A percentile compares a stretch with the other conserved stretches of the same genome.
Conservation (phyloP, 1,140 invertebrate species). For the Drosophila lini region DNA sequence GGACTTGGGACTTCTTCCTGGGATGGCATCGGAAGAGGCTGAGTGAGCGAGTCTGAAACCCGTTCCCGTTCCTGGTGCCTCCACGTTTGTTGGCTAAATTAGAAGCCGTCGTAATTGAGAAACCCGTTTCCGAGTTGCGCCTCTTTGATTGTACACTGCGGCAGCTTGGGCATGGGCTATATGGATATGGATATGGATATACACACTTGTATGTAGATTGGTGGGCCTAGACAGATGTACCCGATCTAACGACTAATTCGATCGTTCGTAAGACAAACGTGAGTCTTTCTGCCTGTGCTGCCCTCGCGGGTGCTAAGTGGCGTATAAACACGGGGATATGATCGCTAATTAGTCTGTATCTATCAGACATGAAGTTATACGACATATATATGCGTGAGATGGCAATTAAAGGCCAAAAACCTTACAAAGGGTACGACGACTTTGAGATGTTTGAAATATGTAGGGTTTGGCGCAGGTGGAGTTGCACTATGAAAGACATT, state of each 20-base stretch:
- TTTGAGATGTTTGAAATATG: neutral
- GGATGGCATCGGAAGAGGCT: neutral
- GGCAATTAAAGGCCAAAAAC: slow-evolving; percentile 29
- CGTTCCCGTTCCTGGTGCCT: slow-evolving; percentile 12
- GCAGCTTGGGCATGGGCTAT: neutral
- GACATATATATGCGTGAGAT: slow-evolving; percentile 26
- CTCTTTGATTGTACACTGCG: slow-evolving; percentile 2
- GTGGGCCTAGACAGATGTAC: slow-evolving; percentile 25
- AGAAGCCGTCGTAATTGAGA: slow-evolving; percentile 31
- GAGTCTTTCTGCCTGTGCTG: slow-evolving; percentile 19
- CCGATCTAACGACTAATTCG: slow-evolving; percentile 35
- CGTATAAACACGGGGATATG: slow-evolving; percentile 27
- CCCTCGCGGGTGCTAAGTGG: slow-evolving; percentile 30
- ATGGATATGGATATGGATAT: neutral
- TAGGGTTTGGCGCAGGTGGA: neutral
- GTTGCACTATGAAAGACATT: slow-evolving; percentile 5
- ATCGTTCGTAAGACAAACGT: slow-evolving; percentile 35
- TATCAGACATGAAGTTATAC: slow-evolving; percentile 27
- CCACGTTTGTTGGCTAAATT: neutral
- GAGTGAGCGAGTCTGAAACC: slow-evolving; percentile 10
- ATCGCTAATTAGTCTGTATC: slow-evolving; percentile 53
- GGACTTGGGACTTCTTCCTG: slow-evolving; percentile 14
- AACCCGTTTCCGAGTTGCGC: slow-evolving; percentile 27
- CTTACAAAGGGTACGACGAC: slow-evolving; percentile 1
- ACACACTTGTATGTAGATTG: neutral